These are phyloP conservation scores for Phoebastria nigripes DNA, from an alignment of 2,797 vertebrate species.

Conservation along the genomic window DNA sequence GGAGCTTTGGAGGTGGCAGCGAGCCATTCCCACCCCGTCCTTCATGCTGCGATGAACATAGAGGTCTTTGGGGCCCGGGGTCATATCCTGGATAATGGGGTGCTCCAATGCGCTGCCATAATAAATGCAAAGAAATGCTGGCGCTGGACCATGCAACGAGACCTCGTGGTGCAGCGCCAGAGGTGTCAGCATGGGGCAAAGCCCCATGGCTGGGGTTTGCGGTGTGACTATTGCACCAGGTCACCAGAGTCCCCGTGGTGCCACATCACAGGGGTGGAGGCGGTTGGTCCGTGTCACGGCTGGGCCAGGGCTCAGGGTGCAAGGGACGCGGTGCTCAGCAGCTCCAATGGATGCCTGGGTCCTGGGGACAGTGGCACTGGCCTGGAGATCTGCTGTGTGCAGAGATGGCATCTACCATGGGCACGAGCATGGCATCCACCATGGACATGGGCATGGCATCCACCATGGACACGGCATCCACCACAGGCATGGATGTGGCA, in stretches of 20 bases:
- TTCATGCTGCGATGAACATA: rapidly evolving
- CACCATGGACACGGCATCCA: no score
- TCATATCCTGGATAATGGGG: rapidly evolving
- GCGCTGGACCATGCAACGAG: rapidly evolving
- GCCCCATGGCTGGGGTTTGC: neutral
- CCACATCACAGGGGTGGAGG: neutral
- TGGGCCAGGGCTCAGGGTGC: neutral
- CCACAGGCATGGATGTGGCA: neutral
- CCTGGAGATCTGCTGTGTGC: neutral
- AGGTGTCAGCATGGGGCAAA: neutral
- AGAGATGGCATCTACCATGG: neutral
- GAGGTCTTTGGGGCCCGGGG: neutral
- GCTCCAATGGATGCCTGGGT: neutral
- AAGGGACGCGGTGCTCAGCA: neutral
- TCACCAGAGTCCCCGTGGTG: neutral
- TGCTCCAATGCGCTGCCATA: rapidly evolving
- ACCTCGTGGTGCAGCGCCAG: rapidly evolving
- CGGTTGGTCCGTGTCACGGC: rapidly evolving
- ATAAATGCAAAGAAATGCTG: neutral
- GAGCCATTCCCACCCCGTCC: rapidly evolving
- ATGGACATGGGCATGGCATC: no score
- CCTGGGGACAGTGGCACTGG: neutral
- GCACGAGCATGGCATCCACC: no score
- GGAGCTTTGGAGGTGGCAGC: neutral
- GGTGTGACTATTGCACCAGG: neutral